Conservation (phyloP, 2,888 invertebrate species). For the Esperia sulphurella region DNA sequence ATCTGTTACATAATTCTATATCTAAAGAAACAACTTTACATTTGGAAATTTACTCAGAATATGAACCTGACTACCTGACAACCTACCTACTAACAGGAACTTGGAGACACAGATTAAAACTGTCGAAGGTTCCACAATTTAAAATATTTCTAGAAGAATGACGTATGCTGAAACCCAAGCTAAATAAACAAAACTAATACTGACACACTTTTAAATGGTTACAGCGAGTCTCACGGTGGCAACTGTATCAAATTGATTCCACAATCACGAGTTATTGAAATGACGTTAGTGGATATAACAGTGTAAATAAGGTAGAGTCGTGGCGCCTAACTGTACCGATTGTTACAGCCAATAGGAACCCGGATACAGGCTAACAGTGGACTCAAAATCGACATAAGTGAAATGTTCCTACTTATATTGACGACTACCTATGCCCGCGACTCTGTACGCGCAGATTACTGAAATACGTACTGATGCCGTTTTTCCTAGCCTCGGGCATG, state of each 20-base stretch:
- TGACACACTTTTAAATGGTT: not conserved
- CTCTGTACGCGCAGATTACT: too few relatives aligned
- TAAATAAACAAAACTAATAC: not conserved
- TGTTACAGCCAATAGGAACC: constrained; percentile 28
- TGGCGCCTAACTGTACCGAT: constrained; percentile 52
- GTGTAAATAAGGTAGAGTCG: constrained; percentile 45
- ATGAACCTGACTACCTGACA: too few relatives aligned
- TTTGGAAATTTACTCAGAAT: too few relatives aligned
- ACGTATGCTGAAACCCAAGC: not conserved
- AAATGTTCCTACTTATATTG: not conserved
- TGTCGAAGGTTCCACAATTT: too few relatives aligned
- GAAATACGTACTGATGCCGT: too few relatives aligned
- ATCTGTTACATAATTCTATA: too few relatives aligned
- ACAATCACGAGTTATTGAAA: constrained; percentile 56
- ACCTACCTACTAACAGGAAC: too few relatives aligned
- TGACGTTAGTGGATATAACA: constrained; percentile 41
- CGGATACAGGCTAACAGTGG: constrained; percentile 18
- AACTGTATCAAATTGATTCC: constrained; percentile 28
- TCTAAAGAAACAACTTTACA: too few relatives aligned
- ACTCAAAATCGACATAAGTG: constrained; percentile 7
- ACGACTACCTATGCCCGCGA: not conserved
- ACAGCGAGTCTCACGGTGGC: constrained; percentile 9
- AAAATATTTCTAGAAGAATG: too few relatives aligned
- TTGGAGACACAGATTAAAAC: too few relatives aligned
- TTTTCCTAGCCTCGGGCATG: too few relatives aligned